Evolutionary conservation across 2,888 invertebrate species (phyloP).

Genomic region (Polydrusus pterygomalis): DNA sequence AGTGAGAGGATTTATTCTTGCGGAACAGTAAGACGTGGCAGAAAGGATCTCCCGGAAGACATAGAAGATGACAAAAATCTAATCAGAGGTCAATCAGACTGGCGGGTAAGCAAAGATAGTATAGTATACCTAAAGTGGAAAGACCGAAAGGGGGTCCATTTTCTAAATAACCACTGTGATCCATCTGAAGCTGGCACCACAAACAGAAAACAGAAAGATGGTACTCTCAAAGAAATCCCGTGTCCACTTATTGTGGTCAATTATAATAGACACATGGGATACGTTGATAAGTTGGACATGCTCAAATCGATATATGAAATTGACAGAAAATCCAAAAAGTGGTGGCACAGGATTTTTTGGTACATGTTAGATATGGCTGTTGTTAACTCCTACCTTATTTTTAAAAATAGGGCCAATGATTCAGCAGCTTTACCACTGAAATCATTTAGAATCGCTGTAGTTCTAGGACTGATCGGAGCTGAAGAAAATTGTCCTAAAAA

Average conservation of each 20-base stretch:
- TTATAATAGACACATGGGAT: conserved; percentile 64
- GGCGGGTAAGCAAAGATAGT: background rate
- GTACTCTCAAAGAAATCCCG: conserved; percentile 49
- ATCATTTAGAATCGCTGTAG: too few relatives aligned
- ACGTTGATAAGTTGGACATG: conserved; percentile 64
- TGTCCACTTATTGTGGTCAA: conserved; percentile 61
- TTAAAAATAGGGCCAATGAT: too few relatives aligned
- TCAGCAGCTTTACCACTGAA: too few relatives aligned
- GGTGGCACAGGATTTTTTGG: too few relatives aligned
- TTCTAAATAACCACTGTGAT: conserved; percentile 16
- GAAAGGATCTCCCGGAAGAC: background rate
- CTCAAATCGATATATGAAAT: too few relatives aligned
- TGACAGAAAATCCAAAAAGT: too few relatives aligned
- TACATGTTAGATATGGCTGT: too few relatives aligned
- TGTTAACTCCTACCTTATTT: too few relatives aligned
- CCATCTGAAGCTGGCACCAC: background rate
- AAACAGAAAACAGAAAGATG: conserved; percentile 54
- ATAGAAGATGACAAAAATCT: background rate
- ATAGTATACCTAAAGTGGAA: conserved; percentile 22
- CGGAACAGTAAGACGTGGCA: conserved; percentile 13
- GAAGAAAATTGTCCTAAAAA: too few relatives aligned
- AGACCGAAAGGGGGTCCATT: conserved; percentile 23
- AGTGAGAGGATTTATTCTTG: conserved; percentile 11
- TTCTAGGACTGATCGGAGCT: too few relatives aligned
- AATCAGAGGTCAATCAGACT: background rate